phyloP scores from a whole-genome alignment of 2,888 invertebrate genomes.

The Aromia moschata region DNA sequence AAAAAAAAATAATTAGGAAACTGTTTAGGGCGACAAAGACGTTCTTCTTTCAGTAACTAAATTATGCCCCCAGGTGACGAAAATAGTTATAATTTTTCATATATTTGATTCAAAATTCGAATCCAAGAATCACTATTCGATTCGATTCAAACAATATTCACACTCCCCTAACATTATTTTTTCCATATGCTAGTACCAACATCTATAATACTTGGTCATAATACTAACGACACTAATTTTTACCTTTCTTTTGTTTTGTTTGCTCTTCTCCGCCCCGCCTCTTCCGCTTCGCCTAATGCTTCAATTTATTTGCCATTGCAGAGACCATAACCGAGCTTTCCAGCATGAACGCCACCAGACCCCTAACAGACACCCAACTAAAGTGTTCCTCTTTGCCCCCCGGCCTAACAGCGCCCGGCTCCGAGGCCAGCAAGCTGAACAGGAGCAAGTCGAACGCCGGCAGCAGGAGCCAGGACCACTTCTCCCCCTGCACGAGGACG shows the following conservation, averaged over 20 bases:
- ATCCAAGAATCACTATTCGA: no score
- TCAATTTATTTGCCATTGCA: conserved; percentile 52
- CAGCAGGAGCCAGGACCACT: conserved; percentile 57
- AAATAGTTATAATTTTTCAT: no score
- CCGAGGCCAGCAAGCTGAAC: conserved; percentile 66
- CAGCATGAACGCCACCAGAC: conserved; percentile 49
- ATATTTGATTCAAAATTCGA: no score
- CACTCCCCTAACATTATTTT: no score
- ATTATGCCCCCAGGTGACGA: no score
- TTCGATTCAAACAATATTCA: no score
- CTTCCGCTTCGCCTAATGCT: conserved; percentile 24
- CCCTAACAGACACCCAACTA: conserved; percentile 64
- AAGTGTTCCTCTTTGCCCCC: conserved; percentile 74
- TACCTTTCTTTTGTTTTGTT: neutral
- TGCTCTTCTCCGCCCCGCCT: neutral
- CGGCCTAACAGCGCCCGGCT: conserved; percentile 64
- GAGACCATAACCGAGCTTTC: conserved; percentile 61
- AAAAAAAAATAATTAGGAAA: no score
- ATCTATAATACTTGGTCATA: no score
- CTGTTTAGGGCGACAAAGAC: no score
- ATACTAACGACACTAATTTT: neutral
- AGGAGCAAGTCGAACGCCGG: conserved; percentile 62
- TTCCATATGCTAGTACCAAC: no score
- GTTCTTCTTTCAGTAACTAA: no score
- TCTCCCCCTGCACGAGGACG: conserved; percentile 46